A percentile compares a stretch with the other conserved stretches of the same genome.
phyloP scores from a whole-genome alignment of 2,113 vertebrate species.

The Pogona vitticeps region DNA sequence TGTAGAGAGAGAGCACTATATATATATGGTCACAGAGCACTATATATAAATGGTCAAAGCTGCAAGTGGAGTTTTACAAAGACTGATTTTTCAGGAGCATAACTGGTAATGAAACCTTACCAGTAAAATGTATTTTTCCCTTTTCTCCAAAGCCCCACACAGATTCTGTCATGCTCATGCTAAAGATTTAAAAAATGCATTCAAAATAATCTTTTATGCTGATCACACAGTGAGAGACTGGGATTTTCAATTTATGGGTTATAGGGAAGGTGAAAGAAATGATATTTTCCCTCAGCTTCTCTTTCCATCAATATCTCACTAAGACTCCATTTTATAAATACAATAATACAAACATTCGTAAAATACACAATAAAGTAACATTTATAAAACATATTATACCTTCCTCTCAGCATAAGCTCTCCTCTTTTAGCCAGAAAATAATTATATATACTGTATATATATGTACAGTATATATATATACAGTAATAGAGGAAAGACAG shows the following conservation, averaged over 20 bases:
- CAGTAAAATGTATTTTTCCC: constrained; percentile 61
- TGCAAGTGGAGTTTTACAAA: constrained; percentile 58
- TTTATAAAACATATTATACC: background rate
- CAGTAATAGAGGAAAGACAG: no score
- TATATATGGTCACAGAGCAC: no score
- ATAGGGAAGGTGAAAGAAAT: background rate
- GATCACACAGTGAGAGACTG: background rate
- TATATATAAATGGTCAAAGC: constrained; percentile 46
- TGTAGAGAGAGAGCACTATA: no score
- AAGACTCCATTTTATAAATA: background rate
- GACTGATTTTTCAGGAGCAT: constrained; percentile 56
- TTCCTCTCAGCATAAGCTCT: background rate
- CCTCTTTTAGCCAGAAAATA: no score
- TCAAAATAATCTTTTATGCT: background rate
- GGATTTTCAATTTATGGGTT: background rate
- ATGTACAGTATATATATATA: no score
- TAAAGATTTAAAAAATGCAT: constrained; percentile 34
- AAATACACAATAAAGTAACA: background rate
- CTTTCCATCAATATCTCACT: background rate
- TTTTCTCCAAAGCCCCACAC: constrained; percentile 48
- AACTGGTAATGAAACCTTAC: constrained; percentile 66
- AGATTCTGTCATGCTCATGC: constrained; percentile 28
- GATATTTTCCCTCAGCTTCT: background rate
- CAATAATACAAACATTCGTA: background rate
- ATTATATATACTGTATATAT: no score